These are phyloP conservation scores for Turritopsis dohrnii DNA, from an alignment of 30 jellyfish, hydroid and myxozoan species.

Conservation along the genomic window DNA sequence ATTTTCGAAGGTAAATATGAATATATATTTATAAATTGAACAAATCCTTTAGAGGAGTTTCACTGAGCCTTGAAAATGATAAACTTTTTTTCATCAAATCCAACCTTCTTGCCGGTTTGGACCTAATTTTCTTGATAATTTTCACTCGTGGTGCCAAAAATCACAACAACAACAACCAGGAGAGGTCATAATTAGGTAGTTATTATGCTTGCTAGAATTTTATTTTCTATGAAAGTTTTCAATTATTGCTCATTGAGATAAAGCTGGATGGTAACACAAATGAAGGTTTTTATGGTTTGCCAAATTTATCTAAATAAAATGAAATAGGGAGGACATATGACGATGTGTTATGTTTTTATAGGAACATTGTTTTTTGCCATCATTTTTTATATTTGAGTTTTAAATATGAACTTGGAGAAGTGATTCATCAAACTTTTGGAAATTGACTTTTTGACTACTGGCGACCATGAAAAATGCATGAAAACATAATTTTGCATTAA, in stretches of 20 bases:
- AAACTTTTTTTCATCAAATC: neutral
- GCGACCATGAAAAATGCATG: neutral
- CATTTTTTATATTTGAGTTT: too few relatives aligned
- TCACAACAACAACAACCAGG: too few relatives aligned
- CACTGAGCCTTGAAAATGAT: neutral
- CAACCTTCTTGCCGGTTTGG: neutral
- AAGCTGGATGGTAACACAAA: neutral
- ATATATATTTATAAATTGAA: neutral
- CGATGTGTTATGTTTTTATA: too few relatives aligned
- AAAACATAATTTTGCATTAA: neutral
- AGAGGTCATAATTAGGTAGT: too few relatives aligned
- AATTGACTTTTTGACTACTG: neutral
- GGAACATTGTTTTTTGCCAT: too few relatives aligned
- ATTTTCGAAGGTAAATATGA: constrained; percentile 11
- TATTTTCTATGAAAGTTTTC: neutral
- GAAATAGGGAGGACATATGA: too few relatives aligned
- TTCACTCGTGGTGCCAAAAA: neutral
- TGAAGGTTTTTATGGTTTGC: neutral
- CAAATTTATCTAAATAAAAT: too few relatives aligned
- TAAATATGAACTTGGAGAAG: neutral
- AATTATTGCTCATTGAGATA: neutral
- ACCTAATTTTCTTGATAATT: too few relatives aligned
- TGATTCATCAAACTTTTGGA: neutral
- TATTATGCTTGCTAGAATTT: neutral
- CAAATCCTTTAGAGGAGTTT: neutral